Base-by-base conservation (phyloP, 23 tunicate genomes). In the Oikopleura albicans region DNA sequence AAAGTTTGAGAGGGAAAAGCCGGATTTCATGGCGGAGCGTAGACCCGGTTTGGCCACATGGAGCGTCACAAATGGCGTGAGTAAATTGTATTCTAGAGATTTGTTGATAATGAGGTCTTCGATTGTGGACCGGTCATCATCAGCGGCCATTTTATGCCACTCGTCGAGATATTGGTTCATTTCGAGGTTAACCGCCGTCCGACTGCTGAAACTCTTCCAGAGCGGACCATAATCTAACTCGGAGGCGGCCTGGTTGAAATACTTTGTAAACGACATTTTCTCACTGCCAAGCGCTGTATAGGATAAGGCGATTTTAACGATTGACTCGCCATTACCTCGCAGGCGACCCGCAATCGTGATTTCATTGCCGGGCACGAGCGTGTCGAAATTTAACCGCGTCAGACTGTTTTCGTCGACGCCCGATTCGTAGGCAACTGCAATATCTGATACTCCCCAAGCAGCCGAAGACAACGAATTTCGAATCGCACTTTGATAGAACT, bases 351-450 rank as follows among this genome's bases (percentile, higher is more conserved):
- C 79, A 31, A 71, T 71, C 34, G 35, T 71, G 4, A 71, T 16
- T 29, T 71, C 79, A 37, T 71, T 71, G 2, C 79, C 79, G 4
- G 79, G 79, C 28, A 71, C 79, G 79, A 71, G 79, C 35, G 27
- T 16, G 2, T 34, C 37, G 79, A 71, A 71, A 29, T 31, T 71
- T 29, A 71, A 29, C 2, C 31, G 4, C 31, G 79, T 71, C 36
- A 71, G 79, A 16, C 37, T 22, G 37, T 71, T 31, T 71, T 71
- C 35, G 35, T 71, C 79, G 79, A 71, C 79, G 28, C 79, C 79
- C 4, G 79, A 71, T 12, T 16, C 4, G 79, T 12, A 71, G 27
- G 27, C 33, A 29, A 71, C 31, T 34, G 33, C 2, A 31, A 71
- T 71, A 37, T 71, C 79, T 4, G 79, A 71, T 2, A 71, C 79